phyloP scores from a whole-genome alignment of 1,140 invertebrate species.

The Cydia fagiglandana region DNA sequence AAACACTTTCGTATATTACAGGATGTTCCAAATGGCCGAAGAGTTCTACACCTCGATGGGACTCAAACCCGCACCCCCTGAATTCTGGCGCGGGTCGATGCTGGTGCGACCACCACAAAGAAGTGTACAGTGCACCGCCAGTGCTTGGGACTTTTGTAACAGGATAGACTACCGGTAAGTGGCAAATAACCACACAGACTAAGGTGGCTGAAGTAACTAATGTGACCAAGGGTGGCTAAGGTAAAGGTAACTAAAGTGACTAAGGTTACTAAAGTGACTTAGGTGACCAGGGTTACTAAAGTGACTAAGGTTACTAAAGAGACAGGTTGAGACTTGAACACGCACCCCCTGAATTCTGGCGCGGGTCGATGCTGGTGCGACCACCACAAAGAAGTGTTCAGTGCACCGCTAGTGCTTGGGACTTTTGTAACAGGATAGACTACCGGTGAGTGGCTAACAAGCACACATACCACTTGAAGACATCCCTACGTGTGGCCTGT shows the following conservation, averaged over 20 bases:
- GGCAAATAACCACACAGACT: neutral
- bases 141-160: constrained; percentile 94
- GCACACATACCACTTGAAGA: no score
- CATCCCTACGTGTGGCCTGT: no score
- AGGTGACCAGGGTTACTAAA: no score
- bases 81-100: constrained; percentile 90
- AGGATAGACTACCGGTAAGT: constrained; percentile 87
- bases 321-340: constrained; percentile 84
- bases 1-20: constrained; percentile 42
- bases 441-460: constrained; percentile 81
- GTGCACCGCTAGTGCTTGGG: constrained; percentile 93
- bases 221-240: no score
- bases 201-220: neutral
- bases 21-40: constrained; percentile 90
- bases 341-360: constrained; percentile 90
- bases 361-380: constrained; percentile 86
- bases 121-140: constrained; percentile 90
- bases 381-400: constrained; percentile 86
- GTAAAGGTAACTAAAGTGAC: no score
- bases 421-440: constrained; percentile 91
- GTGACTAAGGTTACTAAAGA: no score
- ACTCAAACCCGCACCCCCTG: constrained; percentile 86
- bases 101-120: constrained; percentile 85
- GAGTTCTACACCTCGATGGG: constrained; percentile 91
- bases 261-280: no score